phyloP scores from a whole-genome alignment of 2,888 invertebrate species.

The Halictus quadricinctus region DNA sequence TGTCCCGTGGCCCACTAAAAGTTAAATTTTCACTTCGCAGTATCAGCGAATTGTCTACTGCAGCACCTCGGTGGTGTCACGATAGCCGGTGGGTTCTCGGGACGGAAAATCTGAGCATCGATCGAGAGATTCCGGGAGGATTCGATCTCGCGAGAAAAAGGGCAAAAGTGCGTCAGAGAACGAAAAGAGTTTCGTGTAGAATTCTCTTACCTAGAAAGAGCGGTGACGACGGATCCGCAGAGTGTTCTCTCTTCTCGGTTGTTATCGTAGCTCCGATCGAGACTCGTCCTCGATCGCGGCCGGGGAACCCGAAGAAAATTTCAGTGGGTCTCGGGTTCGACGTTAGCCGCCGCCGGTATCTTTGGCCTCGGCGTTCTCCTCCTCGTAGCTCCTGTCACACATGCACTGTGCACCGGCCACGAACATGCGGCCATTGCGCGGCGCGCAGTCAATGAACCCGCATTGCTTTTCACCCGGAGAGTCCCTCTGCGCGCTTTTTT shows the following conservation, averaged over 20 bases:
- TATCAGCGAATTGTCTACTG: no score
- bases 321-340: slow-evolving; percentile 50
- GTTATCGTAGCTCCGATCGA: slow-evolving; percentile 34
- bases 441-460: slow-evolving; percentile 72
- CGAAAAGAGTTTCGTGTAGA: background rate
- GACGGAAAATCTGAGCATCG: background rate
- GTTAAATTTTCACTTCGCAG: background rate
- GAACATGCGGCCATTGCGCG: slow-evolving; percentile 70
- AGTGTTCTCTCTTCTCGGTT: slow-evolving; percentile 26
- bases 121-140: background rate
- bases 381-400: slow-evolving; percentile 67
- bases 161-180: no score
- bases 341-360: slow-evolving; percentile 48
- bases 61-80: no score
- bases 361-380: slow-evolving; percentile 58
- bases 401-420: slow-evolving; percentile 66
- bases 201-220: slow-evolving; percentile 35
- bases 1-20: background rate
- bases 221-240: background rate
- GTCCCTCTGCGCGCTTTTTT: slow-evolving; percentile 37
- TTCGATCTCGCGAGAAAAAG: no score
- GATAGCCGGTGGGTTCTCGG: background rate
- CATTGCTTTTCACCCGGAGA: slow-evolving; percentile 69
- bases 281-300: slow-evolving; percentile 33
- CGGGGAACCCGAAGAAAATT: slow-evolving; percentile 15